phyloP scores from a whole-genome alignment of 2,113 vertebrate genomes.

The Clarias macrocephalus region DNA sequence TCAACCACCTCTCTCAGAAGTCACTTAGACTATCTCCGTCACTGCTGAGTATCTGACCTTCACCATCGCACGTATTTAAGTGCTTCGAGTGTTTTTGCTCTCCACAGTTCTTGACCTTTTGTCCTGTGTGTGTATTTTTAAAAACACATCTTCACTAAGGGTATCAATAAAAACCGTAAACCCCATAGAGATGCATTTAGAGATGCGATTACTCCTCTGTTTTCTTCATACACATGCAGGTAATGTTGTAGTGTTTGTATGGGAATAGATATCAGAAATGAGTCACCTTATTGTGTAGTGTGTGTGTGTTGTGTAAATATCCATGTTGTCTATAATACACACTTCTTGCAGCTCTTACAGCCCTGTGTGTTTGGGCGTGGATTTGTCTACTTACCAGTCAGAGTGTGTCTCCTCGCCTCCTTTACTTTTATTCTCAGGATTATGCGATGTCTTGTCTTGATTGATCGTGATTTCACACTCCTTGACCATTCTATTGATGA shows the following conservation, averaged over 20 bases:
- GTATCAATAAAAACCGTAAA: neutral
- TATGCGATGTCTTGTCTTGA: neutral
- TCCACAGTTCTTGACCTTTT: conserved; percentile 1
- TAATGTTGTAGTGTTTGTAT: neutral
- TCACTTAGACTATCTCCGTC: neutral
- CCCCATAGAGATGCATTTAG: neutral
- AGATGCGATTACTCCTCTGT: neutral
- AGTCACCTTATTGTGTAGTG: neutral
- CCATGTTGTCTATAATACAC: neutral
- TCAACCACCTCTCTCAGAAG: conserved; percentile 24
- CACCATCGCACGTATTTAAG: conserved; percentile 6
- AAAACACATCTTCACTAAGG: neutral
- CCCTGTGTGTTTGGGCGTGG: neutral
- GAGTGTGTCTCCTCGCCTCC: neutral
- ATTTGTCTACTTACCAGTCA: neutral
- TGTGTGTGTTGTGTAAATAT: neutral
- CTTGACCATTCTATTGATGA: conserved; percentile 52
- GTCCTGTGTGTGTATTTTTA: neutral
- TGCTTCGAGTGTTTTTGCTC: conserved; percentile 26
- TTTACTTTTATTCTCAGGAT: conserved; percentile 21
- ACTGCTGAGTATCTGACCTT: conserved; percentile 19
- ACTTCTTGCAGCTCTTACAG: neutral
- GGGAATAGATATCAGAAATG: neutral
- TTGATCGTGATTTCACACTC: conserved; percentile 34
- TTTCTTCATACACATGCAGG: neutral